Conservation (phyloP, 2,113 vertebrate genomes). For the Urocolius indicus region DNA sequence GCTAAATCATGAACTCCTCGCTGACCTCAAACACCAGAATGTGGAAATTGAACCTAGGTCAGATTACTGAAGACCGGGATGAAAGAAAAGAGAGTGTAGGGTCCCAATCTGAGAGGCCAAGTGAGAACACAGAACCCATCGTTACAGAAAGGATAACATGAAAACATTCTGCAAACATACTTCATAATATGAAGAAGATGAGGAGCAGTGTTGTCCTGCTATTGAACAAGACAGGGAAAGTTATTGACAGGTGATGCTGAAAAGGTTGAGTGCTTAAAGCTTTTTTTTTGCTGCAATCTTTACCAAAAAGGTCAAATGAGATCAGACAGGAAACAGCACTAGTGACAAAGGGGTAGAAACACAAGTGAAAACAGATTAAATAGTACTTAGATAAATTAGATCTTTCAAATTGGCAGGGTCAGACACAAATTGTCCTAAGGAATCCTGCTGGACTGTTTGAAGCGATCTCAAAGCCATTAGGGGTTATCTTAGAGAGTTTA, state of each 20-base stretch:
- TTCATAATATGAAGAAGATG: background rate
- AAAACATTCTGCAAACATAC: background rate
- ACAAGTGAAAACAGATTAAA: slow-evolving; percentile 45
- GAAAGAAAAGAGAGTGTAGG: background rate
- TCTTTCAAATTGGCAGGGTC: slow-evolving; percentile 8
- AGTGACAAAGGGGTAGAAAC: slow-evolving; percentile 21
- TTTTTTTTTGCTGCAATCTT: slow-evolving; percentile 20
- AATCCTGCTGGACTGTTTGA: background rate
- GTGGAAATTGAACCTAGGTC: background rate
- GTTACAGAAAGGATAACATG: background rate
- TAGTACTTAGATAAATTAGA: slow-evolving; percentile 23
- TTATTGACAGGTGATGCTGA: slow-evolving; percentile 8
- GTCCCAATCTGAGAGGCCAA: background rate
- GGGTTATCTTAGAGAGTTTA: background rate
- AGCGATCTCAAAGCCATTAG: background rate
- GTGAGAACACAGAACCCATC: background rate
- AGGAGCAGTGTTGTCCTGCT: background rate
- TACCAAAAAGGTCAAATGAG: slow-evolving; percentile 22
- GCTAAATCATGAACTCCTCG: background rate
- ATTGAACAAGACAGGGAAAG: background rate
- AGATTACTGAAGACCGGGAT: background rate
- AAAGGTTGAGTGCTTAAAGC: background rate
- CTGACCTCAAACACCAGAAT: background rate
- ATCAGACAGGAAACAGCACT: slow-evolving; percentile 7
- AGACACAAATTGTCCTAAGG: background rate